Conservation (phyloP, 2,888 invertebrate genomes). For the Brachyopa scutellaris region DNA sequence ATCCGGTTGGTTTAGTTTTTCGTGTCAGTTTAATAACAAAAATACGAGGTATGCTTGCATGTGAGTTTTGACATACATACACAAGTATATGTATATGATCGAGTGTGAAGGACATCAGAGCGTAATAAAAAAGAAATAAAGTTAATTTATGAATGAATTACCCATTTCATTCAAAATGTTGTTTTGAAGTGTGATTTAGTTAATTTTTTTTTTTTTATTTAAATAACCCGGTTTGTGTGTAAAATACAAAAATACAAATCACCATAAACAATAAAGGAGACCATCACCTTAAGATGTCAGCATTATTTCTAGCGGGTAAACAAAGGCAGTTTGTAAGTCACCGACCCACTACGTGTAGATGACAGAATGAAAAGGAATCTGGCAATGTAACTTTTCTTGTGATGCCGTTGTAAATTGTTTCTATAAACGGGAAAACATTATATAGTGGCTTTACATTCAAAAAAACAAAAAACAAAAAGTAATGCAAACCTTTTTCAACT, state of each 20-base stretch:
- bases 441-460: neutral
- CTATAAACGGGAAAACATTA: constrained; percentile 3
- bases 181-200: neutral
- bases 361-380: constrained; percentile 15
- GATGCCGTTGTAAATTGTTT: neutral
- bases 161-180: neutral
- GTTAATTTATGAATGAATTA: neutral
- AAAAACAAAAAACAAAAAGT: too few species aligned
- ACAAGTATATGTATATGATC: too few species aligned
- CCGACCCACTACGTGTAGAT: neutral
- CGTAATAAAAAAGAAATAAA: neutral
- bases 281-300: constrained; percentile 23
- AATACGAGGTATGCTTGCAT: neutral
- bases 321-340: constrained; percentile 12
- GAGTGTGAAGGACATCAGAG: too few species aligned
- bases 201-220: neutral
- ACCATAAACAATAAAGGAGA: neutral
- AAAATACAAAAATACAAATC: neutral
- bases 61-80: neutral
- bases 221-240: neutral
- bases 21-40: neutral
- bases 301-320: constrained; percentile 4
- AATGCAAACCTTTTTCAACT: neutral
- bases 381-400: too few species aligned
- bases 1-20: constrained; percentile 9